Conservation (phyloP, 2,797 vertebrate species). For the Babyrousa celebensis region DNA sequence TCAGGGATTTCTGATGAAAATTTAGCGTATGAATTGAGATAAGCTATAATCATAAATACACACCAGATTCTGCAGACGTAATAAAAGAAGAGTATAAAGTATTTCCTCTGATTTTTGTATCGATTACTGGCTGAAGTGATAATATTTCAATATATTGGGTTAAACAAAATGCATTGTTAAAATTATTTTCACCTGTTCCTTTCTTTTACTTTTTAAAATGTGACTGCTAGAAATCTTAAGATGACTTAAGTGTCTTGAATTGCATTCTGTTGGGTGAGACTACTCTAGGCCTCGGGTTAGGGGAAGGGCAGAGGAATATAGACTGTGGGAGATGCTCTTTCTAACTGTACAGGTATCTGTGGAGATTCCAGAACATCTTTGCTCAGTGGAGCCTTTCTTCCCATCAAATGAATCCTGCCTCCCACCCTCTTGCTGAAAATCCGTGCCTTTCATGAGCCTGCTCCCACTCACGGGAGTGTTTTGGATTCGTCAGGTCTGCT, state of each 20-base stretch:
- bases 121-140: slow-evolving; percentile 20
- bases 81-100: background rate
- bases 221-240: slow-evolving; percentile 27
- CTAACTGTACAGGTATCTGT: background rate
- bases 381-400: background rate
- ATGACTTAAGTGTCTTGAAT: background rate
- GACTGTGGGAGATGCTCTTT: background rate
- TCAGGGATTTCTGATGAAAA: slow-evolving; percentile 67
- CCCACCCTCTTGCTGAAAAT: background rate
- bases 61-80: slow-evolving; percentile 37
- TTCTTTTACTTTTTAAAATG: background rate
- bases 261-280: background rate
- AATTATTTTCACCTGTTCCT: background rate
- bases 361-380: slow-evolving; percentile 1
- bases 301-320: background rate
- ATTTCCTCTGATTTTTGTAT: slow-evolving; percentile 58
- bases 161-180: slow-evolving; percentile 40
- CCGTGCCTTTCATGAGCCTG: background rate
- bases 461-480: background rate
- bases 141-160: slow-evolving; percentile 17
- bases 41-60: background rate
- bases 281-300: background rate
- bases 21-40: slow-evolving; percentile 54
- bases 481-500: slow-evolving; percentile 34
- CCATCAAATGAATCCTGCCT: background rate